Evolutionary conservation across 2,888 invertebrate species (phyloP).

Genomic region (Autographa pulchrina): DNA sequence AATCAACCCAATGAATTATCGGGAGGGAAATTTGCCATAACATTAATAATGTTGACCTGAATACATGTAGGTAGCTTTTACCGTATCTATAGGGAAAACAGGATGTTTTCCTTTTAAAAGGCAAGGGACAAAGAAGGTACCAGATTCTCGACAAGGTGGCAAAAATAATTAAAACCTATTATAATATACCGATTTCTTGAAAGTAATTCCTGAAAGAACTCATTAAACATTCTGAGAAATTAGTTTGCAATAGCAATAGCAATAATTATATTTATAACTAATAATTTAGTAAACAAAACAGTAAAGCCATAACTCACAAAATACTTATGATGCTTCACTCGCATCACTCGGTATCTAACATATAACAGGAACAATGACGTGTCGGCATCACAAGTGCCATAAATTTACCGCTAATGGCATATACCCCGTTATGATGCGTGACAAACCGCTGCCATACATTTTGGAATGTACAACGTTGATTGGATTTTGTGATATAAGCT

Average conservation of each 20-base stretch:
- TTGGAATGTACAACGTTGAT: conserved; percentile 70
- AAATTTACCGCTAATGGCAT: conserved; percentile 60
- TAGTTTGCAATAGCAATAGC: too few species aligned
- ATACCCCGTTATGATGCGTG: conserved; percentile 64
- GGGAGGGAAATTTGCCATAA: conserved; percentile 13
- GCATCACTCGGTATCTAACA: conserved; percentile 44
- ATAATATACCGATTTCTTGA: not conserved
- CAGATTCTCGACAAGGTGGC: not conserved
- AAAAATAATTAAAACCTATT: not conserved
- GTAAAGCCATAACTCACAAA: conserved; percentile 1
- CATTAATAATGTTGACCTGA: not conserved
- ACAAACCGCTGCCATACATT: conserved; percentile 71
- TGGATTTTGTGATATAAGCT: conserved; percentile 74
- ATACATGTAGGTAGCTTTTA: conserved; percentile 3
- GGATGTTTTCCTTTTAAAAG: not conserved
- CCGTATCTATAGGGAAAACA: not conserved
- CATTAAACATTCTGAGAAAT: too few species aligned
- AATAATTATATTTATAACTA: not conserved
- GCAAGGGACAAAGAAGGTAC: not conserved
- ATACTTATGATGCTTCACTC: conserved; percentile 9
- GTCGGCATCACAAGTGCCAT: conserved; percentile 48
- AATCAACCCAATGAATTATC: conserved; percentile 4
- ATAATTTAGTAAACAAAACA: conserved; percentile 6
- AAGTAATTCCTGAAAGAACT: too few species aligned
- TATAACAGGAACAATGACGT: conserved; percentile 48